Evolutionary conservation across 2,888 invertebrate species (phyloP), one percentile per base, ranked within the genome.

Genomic region (Aporophyla nigra): DNA sequence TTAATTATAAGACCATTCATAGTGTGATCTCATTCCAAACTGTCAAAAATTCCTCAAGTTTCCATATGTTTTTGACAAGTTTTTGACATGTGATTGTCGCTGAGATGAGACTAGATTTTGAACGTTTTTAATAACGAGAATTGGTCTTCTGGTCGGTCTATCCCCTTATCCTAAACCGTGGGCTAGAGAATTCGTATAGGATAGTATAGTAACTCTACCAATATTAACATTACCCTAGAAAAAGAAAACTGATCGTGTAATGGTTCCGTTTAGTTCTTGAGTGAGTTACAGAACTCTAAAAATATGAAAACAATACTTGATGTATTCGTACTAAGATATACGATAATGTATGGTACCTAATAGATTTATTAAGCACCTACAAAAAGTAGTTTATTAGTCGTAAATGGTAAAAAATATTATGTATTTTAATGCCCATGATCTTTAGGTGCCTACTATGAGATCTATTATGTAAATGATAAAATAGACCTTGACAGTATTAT

Each of bases 401-500:
- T 27, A 51, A 7, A 21, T 49, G 0, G 49, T 27, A 5, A 4
- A 4, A 24, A 14, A 27, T 19, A 46, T 12, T 0, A 24, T 24
- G 12, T 56, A 24, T 10, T 40, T 10, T 40, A 10, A 6, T 40
- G 54, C n/a, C 14, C 9, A 16, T 21, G 3, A 24, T 67, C 5
- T 65, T 6, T 16, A 21, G 9, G 33, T 40, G 14, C 10, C 21
- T 27, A 27, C 10, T 24, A 40, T 12, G 10, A 40, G 49, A 27
- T 7, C 27, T 27, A n/a, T 27, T 33, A 27, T 24, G 19, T 10
- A 49, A 72, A 40, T 40, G 14, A 71, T 14, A 21, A 33, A 74
- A 33, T 74, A 40, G 16, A 75, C 9, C 21, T 40, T 63, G 3
- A 14, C 49, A 76, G 77, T 76, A 77, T 76, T 77, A 77, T 51